Conservation (phyloP, 2,888 invertebrate species). For the Drosophila cognata region DNA sequence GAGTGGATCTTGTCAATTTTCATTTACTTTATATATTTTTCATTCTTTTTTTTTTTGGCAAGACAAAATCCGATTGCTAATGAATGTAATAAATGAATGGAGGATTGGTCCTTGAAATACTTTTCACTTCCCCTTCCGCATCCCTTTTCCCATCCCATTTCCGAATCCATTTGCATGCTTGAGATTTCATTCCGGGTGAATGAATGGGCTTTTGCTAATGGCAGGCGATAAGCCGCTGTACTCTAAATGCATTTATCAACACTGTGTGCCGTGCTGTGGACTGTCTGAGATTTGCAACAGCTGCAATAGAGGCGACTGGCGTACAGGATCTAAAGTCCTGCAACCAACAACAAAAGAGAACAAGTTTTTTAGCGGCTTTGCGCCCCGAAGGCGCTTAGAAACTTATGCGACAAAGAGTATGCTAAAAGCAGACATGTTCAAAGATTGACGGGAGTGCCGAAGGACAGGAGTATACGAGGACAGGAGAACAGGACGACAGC, state of each 20-base stretch:
- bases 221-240: slow-evolving; percentile 34
- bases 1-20: slow-evolving; percentile 56
- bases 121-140: not conserved
- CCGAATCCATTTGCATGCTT: slow-evolving; percentile 46
- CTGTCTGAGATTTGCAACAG: slow-evolving; percentile 76
- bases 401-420: slow-evolving; percentile 27
- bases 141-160: not conserved
- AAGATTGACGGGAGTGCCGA: slow-evolving; percentile 16
- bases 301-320: slow-evolving; percentile 48
- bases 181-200: slow-evolving; percentile 17
- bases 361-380: slow-evolving; percentile 56
- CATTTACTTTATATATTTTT: slow-evolving; percentile 42
- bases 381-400: slow-evolving; percentile 52
- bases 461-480: slow-evolving; percentile 2
- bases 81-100: slow-evolving; percentile 46
- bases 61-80: slow-evolving; percentile 43
- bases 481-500: slow-evolving; percentile 54
- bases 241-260: slow-evolving; percentile 74
- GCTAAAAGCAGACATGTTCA: not conserved
- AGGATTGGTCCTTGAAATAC: slow-evolving; percentile 1
- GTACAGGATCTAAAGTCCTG: slow-evolving; percentile 20
- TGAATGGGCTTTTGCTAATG: slow-evolving; percentile 26
- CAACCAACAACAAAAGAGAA: slow-evolving; percentile 5
- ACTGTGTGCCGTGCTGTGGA: slow-evolving; percentile 26
- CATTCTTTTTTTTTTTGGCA: slow-evolving; percentile 18